Conservation (phyloP, 2,888 invertebrate genomes). For the Podabrus alpinus region DNA sequence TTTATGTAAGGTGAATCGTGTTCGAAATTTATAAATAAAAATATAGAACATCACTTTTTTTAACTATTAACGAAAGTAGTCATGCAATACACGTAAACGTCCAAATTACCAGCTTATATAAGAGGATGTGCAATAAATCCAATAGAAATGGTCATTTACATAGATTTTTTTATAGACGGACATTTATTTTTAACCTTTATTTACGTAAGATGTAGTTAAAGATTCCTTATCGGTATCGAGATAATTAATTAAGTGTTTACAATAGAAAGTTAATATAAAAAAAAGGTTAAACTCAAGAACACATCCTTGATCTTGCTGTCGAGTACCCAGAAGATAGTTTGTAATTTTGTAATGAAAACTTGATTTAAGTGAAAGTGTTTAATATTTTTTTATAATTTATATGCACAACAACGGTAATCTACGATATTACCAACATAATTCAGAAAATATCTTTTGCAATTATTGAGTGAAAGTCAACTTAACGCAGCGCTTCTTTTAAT, state of each 20-base stretch:
- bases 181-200: background rate
- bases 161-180: background rate
- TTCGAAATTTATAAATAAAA: background rate
- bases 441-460: slow-evolving; percentile 4
- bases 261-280: background rate
- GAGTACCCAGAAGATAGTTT: slow-evolving; percentile 10
- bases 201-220: background rate
- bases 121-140: background rate
- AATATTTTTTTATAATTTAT: slow-evolving; percentile 1
- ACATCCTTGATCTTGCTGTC: slow-evolving; percentile 27
- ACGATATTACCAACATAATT: slow-evolving; percentile 17
- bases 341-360: slow-evolving; percentile 5
- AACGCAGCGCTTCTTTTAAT: slow-evolving; percentile 20
- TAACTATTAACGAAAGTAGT: background rate
- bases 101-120: background rate
- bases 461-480: slow-evolving; percentile 21
- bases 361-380: slow-evolving; percentile 11
- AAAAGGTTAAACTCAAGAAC: slow-evolving; percentile 5
- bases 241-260: background rate
- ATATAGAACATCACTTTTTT: background rate
- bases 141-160: background rate
- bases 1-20: background rate
- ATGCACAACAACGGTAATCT: background rate
- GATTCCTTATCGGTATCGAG: background rate
- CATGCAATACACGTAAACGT: background rate